These are phyloP conservation scores for Lepeophtheirus salmonis DNA, from an alignment of 1,140 invertebrate genomes.

Conservation along the genomic window DNA sequence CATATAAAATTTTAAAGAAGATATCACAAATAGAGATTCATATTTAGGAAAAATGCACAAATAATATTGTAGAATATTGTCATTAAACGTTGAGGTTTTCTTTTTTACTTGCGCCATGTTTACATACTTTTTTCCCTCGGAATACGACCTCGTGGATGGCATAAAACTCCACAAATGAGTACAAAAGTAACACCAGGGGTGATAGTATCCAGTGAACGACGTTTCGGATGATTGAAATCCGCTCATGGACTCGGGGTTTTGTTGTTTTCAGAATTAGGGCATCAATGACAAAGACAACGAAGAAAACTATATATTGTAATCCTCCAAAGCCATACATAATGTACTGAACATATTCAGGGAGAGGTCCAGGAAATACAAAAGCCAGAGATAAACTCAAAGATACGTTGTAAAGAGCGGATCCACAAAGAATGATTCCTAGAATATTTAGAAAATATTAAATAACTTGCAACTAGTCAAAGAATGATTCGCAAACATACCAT, in stretches of 20 bases:
- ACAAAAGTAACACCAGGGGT: background rate
- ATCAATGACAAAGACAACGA: conserved; percentile 6
- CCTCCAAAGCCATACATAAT: background rate
- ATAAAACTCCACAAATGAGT: conserved; percentile 14
- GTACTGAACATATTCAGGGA: background rate
- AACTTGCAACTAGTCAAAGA: background rate
- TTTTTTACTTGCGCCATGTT: conserved; percentile 15
- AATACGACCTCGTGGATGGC: conserved; percentile 9
- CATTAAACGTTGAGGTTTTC: conserved; percentile 6
- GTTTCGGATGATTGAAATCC: conserved; percentile 8
- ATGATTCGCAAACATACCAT: conserved; percentile 12
- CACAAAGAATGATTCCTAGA: conserved; percentile 8
- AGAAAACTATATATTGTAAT: conserved; percentile 7
- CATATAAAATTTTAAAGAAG: no score
- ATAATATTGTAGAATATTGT: no score
- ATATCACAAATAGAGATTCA: no score
- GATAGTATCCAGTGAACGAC: conserved; percentile 4
- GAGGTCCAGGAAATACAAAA: background rate
- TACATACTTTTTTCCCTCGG: conserved; percentile 11
- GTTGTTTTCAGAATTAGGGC: background rate
- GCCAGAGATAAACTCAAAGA: background rate
- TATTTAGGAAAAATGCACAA: no score
- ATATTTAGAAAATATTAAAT: background rate
- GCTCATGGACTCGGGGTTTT: background rate
- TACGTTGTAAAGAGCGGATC: background rate